Conservation (phyloP, 1,140 invertebrate genomes). For the Polyergus mexicanus region DNA sequence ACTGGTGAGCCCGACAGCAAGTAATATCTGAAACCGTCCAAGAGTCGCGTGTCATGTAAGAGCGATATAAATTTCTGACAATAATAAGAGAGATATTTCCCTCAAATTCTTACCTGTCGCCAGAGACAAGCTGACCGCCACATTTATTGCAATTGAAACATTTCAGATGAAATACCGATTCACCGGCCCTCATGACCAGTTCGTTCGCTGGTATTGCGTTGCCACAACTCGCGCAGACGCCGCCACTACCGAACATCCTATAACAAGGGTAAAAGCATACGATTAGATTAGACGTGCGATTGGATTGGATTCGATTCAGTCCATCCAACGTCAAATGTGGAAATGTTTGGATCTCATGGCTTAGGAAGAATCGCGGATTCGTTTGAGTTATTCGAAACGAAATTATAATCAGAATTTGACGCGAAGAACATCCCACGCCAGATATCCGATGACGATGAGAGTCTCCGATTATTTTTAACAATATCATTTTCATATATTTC, state of each 20-base stretch:
- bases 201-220: slow-evolving; percentile 96
- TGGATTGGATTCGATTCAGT: slow-evolving; percentile 15
- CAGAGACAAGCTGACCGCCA: slow-evolving; percentile 93
- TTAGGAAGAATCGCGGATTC: neutral
- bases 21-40: slow-evolving; percentile 89
- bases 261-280: slow-evolving; percentile 81
- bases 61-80: neutral
- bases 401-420: neutral
- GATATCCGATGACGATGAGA: slow-evolving; percentile 54
- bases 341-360: neutral
- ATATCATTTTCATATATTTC: slow-evolving; percentile 44
- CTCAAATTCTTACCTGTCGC: slow-evolving; percentile 90
- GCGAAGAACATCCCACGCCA: slow-evolving; percentile 33
- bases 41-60: neutral
- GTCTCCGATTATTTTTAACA: slow-evolving; percentile 56
- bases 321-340: neutral
- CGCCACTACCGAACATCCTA: slow-evolving; percentile 96
- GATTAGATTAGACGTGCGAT: slow-evolving; percentile 15
- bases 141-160: slow-evolving; percentile 98
- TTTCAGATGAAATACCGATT: slow-evolving; percentile 95
- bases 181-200: slow-evolving; percentile 94
- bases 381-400: neutral
- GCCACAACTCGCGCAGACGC: slow-evolving; percentile 95
- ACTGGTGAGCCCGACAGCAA: slow-evolving; percentile 94
- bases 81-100: neutral